Evolutionary conservation across 2,113 vertebrate species (phyloP).

Genomic region (Oophaga pumilio): DNA sequence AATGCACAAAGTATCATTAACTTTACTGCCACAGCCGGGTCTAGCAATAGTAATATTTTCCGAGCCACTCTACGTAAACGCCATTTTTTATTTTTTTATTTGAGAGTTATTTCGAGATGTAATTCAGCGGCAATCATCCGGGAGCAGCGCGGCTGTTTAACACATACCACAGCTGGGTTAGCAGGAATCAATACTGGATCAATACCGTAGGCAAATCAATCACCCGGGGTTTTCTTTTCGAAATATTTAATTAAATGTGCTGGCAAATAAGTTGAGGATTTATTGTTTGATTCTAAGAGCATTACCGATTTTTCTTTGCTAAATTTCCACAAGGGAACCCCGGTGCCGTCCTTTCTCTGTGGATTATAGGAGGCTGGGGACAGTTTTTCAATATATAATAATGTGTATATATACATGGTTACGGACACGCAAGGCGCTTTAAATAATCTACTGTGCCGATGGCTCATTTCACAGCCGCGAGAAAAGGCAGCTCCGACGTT

Average conservation of each 20-base stretch:
- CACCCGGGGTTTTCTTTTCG: slow-evolving; percentile 84
- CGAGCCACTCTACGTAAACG: slow-evolving; percentile 12
- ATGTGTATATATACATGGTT: slow-evolving; percentile 88
- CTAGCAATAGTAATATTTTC: slow-evolving; percentile 13
- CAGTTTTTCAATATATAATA: slow-evolving; percentile 93
- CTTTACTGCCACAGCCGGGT: not conserved
- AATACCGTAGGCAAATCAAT: slow-evolving; percentile 85
- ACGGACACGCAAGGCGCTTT: slow-evolving; percentile 82
- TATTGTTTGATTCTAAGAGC: slow-evolving; percentile 86
- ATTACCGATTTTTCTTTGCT: slow-evolving; percentile 90
- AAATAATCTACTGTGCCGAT: slow-evolving; percentile 84
- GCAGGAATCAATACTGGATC: slow-evolving; percentile 84
- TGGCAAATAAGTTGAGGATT: slow-evolving; percentile 88
- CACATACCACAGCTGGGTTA: slow-evolving; percentile 76
- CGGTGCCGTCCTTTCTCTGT: slow-evolving; percentile 74
- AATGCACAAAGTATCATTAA: slow-evolving; percentile 18
- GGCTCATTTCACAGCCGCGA: slow-evolving; percentile 80
- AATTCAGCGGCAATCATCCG: slow-evolving; percentile 71
- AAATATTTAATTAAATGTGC: slow-evolving; percentile 93
- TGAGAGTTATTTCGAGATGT: slow-evolving; percentile 66
- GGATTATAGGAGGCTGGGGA: slow-evolving; percentile 85
- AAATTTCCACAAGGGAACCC: slow-evolving; percentile 78
- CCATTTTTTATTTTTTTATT: slow-evolving; percentile 23
- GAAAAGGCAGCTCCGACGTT: slow-evolving; percentile 70
- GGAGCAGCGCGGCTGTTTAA: slow-evolving; percentile 73